Evolutionary conservation across 2,113 vertebrate genomes (phyloP), one percentile per base, ranked within the genome.

Genomic region (Burhinus bistriatus): DNA sequence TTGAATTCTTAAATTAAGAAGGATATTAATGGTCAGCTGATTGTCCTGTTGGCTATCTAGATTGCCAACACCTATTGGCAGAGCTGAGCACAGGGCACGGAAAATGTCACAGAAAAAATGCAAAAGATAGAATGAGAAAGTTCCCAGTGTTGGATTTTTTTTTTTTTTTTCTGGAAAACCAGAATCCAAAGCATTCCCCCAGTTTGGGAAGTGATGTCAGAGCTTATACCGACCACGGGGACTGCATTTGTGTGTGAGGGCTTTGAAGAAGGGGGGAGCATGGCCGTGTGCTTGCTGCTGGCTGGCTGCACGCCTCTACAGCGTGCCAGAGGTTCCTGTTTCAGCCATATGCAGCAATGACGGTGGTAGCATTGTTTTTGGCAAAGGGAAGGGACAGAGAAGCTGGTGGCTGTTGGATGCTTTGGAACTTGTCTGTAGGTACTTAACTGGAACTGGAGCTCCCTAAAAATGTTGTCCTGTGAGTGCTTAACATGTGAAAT

Each of bases 291-390:
- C 32, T 34, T 36, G 12, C 23, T 77, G 21, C 20, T 80, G 58
- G 29, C 61, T 85, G 75, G 9, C 44, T 83, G 61, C 8, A 2
- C 47, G 52, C 68, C 69, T 64, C 11, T 66, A 1, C 16, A 30
- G 1, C 0, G 0, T 36, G 23, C 40, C 64, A 47, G 40, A 65
- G 10, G 3, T 10, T 89, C 40, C 36, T 27, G 2, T 72, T 57
- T 54, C 55, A 68, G 36, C 26, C 26, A 3, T 6, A 5, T 22
- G 38, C 25, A 42, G 27, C 64, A 18, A 3, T 32, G 22, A 38
- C 34, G 38, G 29, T 42, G 42, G 49, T 22, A n/a, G 27, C 44
- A 38, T 38, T 36, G 18, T 4, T 57, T 70, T 69, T 38, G 47
- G 42, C 16, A 58, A 85, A 79, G 27, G 26, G 19, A 70, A 75